Evolutionary conservation across 2,113 vertebrate species (phyloP).

Genomic region (Martes martes): DNA sequence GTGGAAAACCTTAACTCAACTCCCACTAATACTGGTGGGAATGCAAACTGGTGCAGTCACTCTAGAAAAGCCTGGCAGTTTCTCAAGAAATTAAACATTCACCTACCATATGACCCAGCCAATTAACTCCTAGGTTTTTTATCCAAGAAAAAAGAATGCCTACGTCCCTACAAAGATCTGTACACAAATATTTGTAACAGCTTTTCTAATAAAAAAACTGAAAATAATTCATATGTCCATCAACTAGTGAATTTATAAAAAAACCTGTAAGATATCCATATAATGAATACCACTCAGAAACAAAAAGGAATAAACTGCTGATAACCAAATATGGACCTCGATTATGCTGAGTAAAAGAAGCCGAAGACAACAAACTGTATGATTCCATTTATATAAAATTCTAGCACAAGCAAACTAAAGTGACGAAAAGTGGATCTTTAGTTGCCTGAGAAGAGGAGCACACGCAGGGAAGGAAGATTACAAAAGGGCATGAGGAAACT

Average conservation of each 20-base stretch:
- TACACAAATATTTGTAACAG: neutral
- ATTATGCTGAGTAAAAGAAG: neutral
- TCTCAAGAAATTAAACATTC: neutral
- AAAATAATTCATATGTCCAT: neutral
- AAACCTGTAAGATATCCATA: neutral
- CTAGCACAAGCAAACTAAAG: neutral
- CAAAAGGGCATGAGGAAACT: neutral
- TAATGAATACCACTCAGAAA: neutral
- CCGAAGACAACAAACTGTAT: neutral
- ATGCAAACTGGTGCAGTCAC: neutral
- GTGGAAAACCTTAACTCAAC: neutral
- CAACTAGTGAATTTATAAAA: neutral
- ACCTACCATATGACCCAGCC: neutral
- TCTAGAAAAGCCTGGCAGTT: neutral
- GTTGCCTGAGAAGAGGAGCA: neutral
- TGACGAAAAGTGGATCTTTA: neutral
- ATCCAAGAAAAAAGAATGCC: neutral
- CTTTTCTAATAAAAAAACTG: neutral
- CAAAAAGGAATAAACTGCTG: neutral
- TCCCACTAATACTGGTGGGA: neutral
- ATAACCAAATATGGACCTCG: neutral
- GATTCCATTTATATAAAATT: conserved; percentile 18
- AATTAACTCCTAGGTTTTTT: neutral
- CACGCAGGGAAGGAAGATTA: neutral
- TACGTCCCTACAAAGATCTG: neutral